Conservation (phyloP, 1,140 invertebrate species). For the Lepeophtheirus salmonis region DNA sequence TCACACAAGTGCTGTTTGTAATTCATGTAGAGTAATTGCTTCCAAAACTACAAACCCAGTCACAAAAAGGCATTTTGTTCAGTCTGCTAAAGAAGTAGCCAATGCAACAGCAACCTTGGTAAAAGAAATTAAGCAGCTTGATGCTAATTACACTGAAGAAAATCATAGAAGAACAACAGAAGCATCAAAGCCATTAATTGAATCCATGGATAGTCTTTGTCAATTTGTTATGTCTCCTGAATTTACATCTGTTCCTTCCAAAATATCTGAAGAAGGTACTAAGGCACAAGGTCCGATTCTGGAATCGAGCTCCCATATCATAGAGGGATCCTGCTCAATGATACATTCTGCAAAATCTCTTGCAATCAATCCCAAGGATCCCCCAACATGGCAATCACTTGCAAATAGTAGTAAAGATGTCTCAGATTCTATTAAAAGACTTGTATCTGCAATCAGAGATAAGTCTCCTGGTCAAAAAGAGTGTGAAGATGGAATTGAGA, state of each 20-base stretch:
- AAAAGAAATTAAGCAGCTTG: conserved; percentile 79
- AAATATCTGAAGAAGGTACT: conserved; percentile 57
- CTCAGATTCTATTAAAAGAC: conserved; percentile 81
- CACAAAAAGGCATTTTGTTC: conserved; percentile 88
- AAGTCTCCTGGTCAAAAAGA: conserved; percentile 87
- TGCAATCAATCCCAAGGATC: conserved; percentile 70
- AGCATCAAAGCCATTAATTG: conserved; percentile 63
- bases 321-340: conserved; percentile 69
- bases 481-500: conserved; percentile 64
- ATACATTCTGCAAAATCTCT: conserved; percentile 72
- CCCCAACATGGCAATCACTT: conserved; percentile 75
- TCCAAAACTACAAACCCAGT: conserved; percentile 77
- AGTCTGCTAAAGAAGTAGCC: conserved; percentile 90
- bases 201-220: conserved; percentile 78
- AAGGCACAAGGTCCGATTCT: conserved; percentile 70
- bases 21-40: conserved; percentile 77
- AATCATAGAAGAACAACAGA: conserved; percentile 53
- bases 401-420: conserved; percentile 83
- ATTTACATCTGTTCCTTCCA: conserved; percentile 73
- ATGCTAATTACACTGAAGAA: conserved; percentile 55
- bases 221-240: conserved; percentile 80
- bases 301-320: conserved; percentile 48
- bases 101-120: conserved; percentile 85
- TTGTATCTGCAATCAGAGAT: conserved; percentile 77
- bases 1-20: conserved; percentile 85